Base-by-base conservation (phyloP, 2,797 vertebrate species). In the Pipistrellus pipistrellus region DNA sequence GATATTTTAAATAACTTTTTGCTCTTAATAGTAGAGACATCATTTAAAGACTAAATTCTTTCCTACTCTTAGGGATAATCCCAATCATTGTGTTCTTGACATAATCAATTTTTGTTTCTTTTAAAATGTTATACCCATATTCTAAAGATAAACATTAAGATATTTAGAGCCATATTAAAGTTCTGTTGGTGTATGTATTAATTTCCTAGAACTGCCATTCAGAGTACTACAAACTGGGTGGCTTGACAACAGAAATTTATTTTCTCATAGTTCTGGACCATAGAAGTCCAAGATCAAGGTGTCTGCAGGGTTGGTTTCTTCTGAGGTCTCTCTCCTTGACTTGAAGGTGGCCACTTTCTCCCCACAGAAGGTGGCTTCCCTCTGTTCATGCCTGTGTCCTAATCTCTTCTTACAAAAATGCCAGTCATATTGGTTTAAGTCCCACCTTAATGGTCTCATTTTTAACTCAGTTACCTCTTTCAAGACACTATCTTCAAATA, bases 141-240 rank as follows among this genome's bases (percentile, higher is more conserved):
- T 78, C 51, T 90, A 69, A 69, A 51, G 44, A 80, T 75, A 83
- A 90, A 88, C n/a, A 30, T n/a, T 85, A 72, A 87, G 48, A 66
- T 23, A 92, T 48, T 89, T 90, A 69, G 17, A 25, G 2, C 20
- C 41, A n/a, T 64, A 11, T 27, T 78, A 57, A 88, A 21, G 15
- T 76, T 51, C 55, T 87, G 4, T 73, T 80, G 46, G 46, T 59
- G 2, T 69, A 46, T 23, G 21, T 88, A 81, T 85, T 75, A 30
- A 21, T 82, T 93, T 96, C 11, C 13, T 84, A 66, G 12, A 21
- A 15, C 25, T 71, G 20, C 23, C 12, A 51, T 55, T 88, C 11
- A 41, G 88, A 66, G 13, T 55, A 17, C 59, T 41, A 64, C 20
- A 66, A 8, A 66, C 4, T 32, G 30, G 13, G 32, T 51, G 7